phyloP scores from a whole-genome alignment of 2,113 vertebrate genomes.

The Epinephelus moara region DNA sequence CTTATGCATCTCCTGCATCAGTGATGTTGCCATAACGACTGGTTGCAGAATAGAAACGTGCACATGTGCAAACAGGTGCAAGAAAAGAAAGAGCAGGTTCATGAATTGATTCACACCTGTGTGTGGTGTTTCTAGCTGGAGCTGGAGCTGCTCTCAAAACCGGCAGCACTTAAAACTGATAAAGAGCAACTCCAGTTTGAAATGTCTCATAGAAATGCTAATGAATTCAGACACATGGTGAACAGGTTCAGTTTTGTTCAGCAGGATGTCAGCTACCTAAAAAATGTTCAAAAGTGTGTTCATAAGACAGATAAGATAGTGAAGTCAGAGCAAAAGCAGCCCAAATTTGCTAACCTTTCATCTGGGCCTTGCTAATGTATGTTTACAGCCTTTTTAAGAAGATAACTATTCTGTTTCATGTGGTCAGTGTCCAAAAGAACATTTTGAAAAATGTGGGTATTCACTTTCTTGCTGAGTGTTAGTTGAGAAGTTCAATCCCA shows the following conservation, averaged over 20 bases:
- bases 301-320: neutral
- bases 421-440: neutral
- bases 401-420: neutral
- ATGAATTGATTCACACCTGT: neutral
- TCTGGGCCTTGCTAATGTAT: neutral
- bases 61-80: neutral
- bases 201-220: neutral
- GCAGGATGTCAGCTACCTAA: neutral
- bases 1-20: neutral
- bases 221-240: neutral
- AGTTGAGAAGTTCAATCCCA: neutral
- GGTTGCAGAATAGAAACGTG: neutral
- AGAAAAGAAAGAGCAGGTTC: neutral
- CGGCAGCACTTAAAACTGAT: neutral
- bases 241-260: neutral
- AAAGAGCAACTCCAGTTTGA: neutral
- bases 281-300: too few relatives aligned
- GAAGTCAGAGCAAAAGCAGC: neutral
- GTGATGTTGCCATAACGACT: neutral
- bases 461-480: neutral
- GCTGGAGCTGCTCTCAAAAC: neutral
- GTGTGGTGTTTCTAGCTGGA: neutral
- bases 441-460: neutral
- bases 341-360: neutral
- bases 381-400: neutral